These are phyloP conservation scores for Camponotus floridanus DNA, from an alignment of 1,140 invertebrate species.

Conservation along the genomic window DNA sequence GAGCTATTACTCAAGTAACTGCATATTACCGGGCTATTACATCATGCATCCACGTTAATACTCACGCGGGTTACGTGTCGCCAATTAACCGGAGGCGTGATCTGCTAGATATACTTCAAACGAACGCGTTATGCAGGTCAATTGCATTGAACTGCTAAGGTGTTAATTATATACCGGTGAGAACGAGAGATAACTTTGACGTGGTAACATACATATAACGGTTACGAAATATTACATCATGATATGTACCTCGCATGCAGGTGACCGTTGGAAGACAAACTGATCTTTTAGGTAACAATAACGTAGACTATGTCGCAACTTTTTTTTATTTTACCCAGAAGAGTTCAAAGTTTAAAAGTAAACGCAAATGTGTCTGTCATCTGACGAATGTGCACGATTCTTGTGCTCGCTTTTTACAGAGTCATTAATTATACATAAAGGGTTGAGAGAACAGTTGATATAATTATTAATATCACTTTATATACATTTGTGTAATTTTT, in stretches of 20 bases:
- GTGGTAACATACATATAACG: conserved; percentile 9
- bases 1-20: conserved; percentile 62
- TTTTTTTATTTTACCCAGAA: neutral
- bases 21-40: conserved; percentile 51
- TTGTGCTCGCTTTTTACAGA: neutral
- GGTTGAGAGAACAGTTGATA: neutral
- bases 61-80: conserved; percentile 41
- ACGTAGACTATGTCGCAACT: neutral
- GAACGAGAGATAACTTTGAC: conserved; percentile 47
- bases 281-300: conserved; percentile 26
- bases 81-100: conserved; percentile 56
- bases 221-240: conserved; percentile 49
- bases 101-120: conserved; percentile 54
- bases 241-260: conserved; percentile 36
- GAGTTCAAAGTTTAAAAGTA: conserved; percentile 23
- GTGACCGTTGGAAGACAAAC: neutral
- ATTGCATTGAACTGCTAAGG: conserved; percentile 45
- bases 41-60: conserved; percentile 42
- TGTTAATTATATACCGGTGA: conserved; percentile 42
- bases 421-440: conserved; percentile 37
- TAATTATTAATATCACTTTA: conserved; percentile 12
- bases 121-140: conserved; percentile 46
- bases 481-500: neutral
- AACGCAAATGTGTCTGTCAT: neutral
- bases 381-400: neutral